A percentile compares a stretch with the other conserved stretches of the same genome.
Evolutionary conservation across 2,888 invertebrate genomes (phyloP).

Genomic region (Mystacides longicornis): DNA sequence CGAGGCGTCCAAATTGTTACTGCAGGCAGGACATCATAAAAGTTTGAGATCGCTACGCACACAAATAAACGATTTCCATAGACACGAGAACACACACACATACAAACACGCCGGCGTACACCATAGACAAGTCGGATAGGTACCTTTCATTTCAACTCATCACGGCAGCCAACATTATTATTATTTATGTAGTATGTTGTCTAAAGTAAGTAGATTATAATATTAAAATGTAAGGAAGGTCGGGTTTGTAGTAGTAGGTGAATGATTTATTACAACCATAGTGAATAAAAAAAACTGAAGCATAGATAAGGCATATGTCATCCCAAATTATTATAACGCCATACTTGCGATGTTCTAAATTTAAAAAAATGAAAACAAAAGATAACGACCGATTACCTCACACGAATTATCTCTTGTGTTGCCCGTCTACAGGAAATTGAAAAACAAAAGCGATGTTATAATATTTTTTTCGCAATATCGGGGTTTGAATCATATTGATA

Average conservation of each 20-base stretch:
- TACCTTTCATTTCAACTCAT: constrained; percentile 1
- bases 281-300: background rate
- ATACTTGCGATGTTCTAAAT: background rate
- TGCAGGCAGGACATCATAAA: background rate
- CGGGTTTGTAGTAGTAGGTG: no score
- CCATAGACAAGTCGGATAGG: no score
- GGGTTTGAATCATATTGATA: no score
- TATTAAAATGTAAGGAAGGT: background rate
- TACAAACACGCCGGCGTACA: no score
- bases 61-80: background rate
- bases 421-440: no score
- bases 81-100: background rate
- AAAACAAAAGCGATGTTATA: no score
- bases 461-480: no score
- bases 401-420: no score
- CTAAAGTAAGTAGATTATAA: background rate
- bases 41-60: background rate
- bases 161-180: background rate
- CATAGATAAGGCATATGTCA: background rate
- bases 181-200: background rate
- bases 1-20: background rate
- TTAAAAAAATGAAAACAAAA: background rate
- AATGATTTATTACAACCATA: background rate
- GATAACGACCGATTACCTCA: no score
- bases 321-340: background rate